Percentiles rank a stretch among this genome's conserved stretches.
Evolutionary conservation across 2,113 vertebrate species (phyloP).

Genomic region (Vidua chalybeata): DNA sequence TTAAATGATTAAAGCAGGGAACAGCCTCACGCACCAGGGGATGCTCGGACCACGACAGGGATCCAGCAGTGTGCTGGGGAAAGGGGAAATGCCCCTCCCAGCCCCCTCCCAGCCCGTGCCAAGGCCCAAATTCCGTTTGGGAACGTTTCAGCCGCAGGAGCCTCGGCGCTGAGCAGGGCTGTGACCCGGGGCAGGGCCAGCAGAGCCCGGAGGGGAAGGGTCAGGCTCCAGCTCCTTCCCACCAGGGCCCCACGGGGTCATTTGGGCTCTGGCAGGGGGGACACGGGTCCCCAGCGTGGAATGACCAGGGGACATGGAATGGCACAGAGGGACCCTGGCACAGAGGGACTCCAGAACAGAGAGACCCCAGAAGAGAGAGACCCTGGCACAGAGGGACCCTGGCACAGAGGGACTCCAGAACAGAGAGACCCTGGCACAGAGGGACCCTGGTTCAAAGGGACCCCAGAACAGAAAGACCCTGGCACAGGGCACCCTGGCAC

Average conservation of each 20-base stretch:
- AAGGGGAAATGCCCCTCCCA: fast-evolving
- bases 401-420: background rate
- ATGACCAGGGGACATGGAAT: too few relatives aligned
- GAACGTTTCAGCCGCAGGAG: fast-evolving
- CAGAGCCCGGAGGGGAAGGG: fast-evolving
- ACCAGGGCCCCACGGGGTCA: fast-evolving
- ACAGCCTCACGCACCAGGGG: fast-evolving
- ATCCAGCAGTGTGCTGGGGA: fast-evolving
- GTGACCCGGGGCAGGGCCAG: background rate
- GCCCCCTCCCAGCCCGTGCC: background rate
- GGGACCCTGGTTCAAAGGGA: fast-evolving
- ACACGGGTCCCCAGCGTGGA: fast-evolving
- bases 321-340: too few relatives aligned
- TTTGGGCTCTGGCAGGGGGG: fast-evolving
- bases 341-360: too few relatives aligned
- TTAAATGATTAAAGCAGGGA: background rate
- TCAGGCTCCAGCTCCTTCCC: background rate
- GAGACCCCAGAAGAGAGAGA: too few relatives aligned
- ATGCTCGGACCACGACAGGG: fast-evolving
- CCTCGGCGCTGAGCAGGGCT: background rate
- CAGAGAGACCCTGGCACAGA: too few relatives aligned
- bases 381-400: background rate
- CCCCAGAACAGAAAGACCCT: background rate
- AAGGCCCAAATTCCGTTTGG: fast-evolving
- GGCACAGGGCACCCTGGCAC: background rate